Percentiles rank a stretch among this genome's conserved stretches.
These are phyloP conservation scores for Erinaceus europaeus DNA, from an alignment of 2,113 vertebrate species.

Conservation along the genomic window DNA sequence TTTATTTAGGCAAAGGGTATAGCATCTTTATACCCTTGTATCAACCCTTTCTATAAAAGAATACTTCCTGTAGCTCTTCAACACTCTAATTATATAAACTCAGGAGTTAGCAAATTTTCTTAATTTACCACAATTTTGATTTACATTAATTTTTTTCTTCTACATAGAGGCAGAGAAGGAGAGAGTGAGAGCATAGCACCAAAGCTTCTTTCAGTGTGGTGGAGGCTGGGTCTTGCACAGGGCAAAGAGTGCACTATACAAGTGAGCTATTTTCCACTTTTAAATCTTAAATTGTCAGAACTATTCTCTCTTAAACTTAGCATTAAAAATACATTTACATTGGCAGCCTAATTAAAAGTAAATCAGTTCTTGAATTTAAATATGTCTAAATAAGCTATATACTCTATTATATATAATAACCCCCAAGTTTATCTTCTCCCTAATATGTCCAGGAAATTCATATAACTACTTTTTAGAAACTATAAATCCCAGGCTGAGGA, in stretches of 20 bases:
- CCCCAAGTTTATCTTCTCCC: neutral
- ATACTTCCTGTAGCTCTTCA: slow-evolving; percentile 26
- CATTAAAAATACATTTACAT: neutral
- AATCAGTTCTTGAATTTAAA: slow-evolving; percentile 26
- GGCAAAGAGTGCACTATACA: no score
- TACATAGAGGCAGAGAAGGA: no score
- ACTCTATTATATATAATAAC: slow-evolving; percentile 26
- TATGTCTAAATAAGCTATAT: neutral
- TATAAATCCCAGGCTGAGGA: no score
- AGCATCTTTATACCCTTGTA: neutral
- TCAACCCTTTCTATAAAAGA: slow-evolving; percentile 31
- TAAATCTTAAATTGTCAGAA: slow-evolving; percentile 28
- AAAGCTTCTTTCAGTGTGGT: no score
- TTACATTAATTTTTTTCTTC: neutral
- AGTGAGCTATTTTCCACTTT: no score
- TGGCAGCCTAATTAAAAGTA: slow-evolving; percentile 36
- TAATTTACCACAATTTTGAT: slow-evolving; percentile 29
- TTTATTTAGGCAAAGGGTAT: slow-evolving; percentile 31
- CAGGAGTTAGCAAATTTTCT: neutral
- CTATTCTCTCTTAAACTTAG: slow-evolving; percentile 19
- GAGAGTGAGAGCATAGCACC: no score
- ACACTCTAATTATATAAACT: neutral
- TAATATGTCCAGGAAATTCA: slow-evolving; percentile 20
- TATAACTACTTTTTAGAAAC: slow-evolving; percentile 15
- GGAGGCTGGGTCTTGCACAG: no score